Base-by-base conservation (phyloP, 2,113 vertebrate species). In the Laticauda laticaudata region DNA sequence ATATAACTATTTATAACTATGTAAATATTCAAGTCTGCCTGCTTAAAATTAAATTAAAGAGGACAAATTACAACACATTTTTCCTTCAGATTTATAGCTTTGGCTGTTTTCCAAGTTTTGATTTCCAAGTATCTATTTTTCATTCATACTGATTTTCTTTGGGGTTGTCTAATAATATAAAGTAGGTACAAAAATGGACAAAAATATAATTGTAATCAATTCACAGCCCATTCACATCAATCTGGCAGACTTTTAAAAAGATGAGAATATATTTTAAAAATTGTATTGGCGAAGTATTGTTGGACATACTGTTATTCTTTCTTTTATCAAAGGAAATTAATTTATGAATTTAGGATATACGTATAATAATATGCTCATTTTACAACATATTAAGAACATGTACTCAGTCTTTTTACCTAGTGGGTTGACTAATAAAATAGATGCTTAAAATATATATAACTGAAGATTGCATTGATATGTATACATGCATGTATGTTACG, bases 91-190 rank as follows among this genome's bases (percentile, higher is more conserved):
- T 93, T 93, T 90, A 93, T 93, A 93, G 92, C 61, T 93, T 39
- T 90, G 92, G 92, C 92, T 90, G 24, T 93, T 93, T 93, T 87
- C 92, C 92, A 93, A 69, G 89, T 59, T 90, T 39, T 93, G 92
- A 90, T 93, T 93, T 93, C 92, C 90, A 90, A 93, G 56, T 81
- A 89, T 85, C 89, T 93, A 89, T 90, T 93, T 93, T 93, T 90
- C 92, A 90, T 93, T 93, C 86, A 93, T 90, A 87, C n/a, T 90
- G 56, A 87, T 90, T 90, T 93, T 61, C 89, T 85, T 90, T 59
- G 55, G 75, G n/a, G 86, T 90, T 90, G 90, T 90, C 56, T 90
- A 51, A 45, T 93, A 93, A 93, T 90, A 59, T 87, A 90, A 90
- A 90, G 89, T 57, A 85, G 89, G 55, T 57, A 90, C 48, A 57